Percentiles rank a stretch among this genome's conserved stretches.
Evolutionary conservation across 2,797 vertebrate genomes (phyloP).

Genomic region (Nannoperca australis): DNA sequence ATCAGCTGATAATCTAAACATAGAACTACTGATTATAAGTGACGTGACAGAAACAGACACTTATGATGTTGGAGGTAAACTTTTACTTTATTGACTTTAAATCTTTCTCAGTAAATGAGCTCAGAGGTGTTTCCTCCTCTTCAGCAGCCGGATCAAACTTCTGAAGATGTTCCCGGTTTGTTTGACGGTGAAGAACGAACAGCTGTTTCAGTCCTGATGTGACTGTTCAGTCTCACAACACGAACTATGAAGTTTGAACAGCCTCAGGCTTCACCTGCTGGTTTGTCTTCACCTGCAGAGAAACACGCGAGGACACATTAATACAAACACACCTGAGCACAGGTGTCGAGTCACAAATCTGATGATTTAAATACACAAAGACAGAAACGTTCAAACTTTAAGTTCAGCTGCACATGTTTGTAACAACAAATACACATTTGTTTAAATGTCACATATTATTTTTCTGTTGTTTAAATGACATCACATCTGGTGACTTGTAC

Average conservation of each 20-base stretch:
- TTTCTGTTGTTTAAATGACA: no score
- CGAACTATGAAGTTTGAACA: neutral
- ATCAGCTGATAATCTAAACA: no score
- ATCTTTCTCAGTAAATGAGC: neutral
- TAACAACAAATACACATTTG: no score
- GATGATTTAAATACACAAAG: no score
- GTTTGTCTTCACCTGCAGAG: constrained; percentile 55
- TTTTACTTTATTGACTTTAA: constrained; percentile 7
- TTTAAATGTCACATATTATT: no score
- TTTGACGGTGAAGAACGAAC: neutral
- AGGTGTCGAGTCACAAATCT: no score
- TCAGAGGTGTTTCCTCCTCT: neutral
- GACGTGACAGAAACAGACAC: no score
- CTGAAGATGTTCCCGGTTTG: neutral
- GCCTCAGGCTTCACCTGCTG: constrained; percentile 20
- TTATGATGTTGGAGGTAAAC: neutral
- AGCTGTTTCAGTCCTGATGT: no score
- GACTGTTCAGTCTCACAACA: neutral
- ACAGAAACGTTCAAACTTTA: no score
- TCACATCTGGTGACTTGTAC: no score
- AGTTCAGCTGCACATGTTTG: no score
- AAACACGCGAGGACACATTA: neutral
- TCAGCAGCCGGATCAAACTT: neutral
- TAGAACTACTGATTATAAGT: no score
- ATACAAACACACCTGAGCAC: neutral